A percentile compares a stretch with the other conserved stretches of the same genome.
Conservation (phyloP, 2,888 invertebrate genomes). For the Drosophila prostipennis region DNA sequence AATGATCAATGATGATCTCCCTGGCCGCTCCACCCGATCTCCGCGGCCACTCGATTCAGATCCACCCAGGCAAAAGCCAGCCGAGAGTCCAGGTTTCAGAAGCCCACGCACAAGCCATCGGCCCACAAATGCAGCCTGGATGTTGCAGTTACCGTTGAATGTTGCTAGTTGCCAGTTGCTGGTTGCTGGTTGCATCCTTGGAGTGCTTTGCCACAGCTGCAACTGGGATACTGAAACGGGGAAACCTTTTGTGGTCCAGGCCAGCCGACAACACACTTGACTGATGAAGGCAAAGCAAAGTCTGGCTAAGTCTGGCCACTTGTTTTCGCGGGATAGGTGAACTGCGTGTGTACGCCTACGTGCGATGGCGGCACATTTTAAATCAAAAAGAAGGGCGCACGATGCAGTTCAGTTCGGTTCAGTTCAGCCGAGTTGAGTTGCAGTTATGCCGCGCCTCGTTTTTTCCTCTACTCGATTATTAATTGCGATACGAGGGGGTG, state of each 20-base stretch:
- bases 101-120: constrained; percentile 33
- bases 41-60: neutral
- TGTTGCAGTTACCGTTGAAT: constrained; percentile 14
- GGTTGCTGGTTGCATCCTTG: constrained; percentile 17
- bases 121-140: constrained; percentile 23
- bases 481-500: constrained; percentile 65
- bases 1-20: constrained; percentile 41
- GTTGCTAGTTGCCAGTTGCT: constrained; percentile 3
- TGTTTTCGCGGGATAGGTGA: constrained; percentile 38
- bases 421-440: constrained; percentile 9
- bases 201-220: constrained; percentile 15
- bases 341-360: constrained; percentile 73
- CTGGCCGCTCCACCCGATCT: too few species aligned
- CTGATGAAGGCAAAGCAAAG: constrained; percentile 32
- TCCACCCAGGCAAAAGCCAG: constrained; percentile 1
- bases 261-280: constrained; percentile 36
- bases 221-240: neutral
- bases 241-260: constrained; percentile 33
- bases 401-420: constrained; percentile 39
- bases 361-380: constrained; percentile 73
- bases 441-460: constrained; percentile 43
- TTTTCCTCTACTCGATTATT: constrained; percentile 64
- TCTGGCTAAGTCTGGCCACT: constrained; percentile 39
- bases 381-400: constrained; percentile 77
- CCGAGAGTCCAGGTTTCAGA: neutral